These are phyloP conservation scores for Eulacestoma nigropectus DNA, from an alignment of 2,113 vertebrate species.

Conservation along the genomic window DNA sequence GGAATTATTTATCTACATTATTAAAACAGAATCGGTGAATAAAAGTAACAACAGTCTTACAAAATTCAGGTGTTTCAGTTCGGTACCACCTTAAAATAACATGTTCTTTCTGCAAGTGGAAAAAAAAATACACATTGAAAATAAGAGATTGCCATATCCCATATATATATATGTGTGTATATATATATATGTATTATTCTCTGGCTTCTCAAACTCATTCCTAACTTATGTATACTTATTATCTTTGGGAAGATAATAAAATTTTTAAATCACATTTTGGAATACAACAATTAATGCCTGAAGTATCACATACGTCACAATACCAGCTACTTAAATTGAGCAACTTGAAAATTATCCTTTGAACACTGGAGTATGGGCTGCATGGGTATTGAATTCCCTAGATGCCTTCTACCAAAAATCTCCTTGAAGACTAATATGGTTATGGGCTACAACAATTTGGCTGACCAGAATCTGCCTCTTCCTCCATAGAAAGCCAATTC, in stretches of 20 bases:
- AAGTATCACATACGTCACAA: background rate
- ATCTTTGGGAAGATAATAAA: background rate
- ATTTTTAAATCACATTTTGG: background rate
- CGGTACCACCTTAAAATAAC: background rate
- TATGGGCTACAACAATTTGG: background rate
- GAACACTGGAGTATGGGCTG: background rate
- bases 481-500: background rate
- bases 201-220: background rate
- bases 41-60: background rate
- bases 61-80: background rate
- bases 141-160: background rate
- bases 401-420: background rate
- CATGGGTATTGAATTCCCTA: background rate
- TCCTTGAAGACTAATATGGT: background rate
- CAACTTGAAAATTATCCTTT: background rate
- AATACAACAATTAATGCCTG: background rate
- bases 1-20: background rate
- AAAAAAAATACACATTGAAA: background rate
- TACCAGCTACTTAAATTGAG: background rate
- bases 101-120: background rate
- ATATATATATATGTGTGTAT: background rate
- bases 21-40: background rate
- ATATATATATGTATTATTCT: background rate
- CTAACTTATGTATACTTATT: background rate
- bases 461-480: background rate